Base-by-base conservation (phyloP, 1,140 invertebrate genomes). In the Solenopsis fugax region DNA sequence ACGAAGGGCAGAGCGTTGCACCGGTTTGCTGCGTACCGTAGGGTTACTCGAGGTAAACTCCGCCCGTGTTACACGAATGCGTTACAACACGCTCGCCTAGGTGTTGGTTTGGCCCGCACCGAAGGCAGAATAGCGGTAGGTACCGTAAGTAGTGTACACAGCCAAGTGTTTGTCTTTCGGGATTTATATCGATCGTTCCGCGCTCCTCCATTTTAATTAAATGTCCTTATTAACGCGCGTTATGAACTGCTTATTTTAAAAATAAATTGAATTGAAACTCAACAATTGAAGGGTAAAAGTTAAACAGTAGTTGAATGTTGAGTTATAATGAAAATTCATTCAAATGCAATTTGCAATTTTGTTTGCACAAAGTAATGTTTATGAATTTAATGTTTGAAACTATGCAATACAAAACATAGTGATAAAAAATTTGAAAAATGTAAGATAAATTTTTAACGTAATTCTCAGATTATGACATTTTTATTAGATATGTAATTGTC, bases 31-130 rank as follows among this genome's bases (percentile, higher is more conserved):
- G 69, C 81, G 60, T 85, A 73, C n/a, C 54, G 50, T 78, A 82
- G 89, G 72, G 77, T 87, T 75, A 84, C 77, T 37, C 89, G 45
- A 24, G 29, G 87, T 82, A 88, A 89, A 89, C 87, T 88, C 54
- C 82, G 71, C 82, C 52, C 56, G 78, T 88, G 85, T 80, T 90
- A 85, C 86, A 87, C 85, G 89, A 92, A 92, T 89, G 91, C 86
- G 89, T 90, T 89, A 89, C 82, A 87, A 81, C 82, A 85, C 82
- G 82, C 56, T 67, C n/a, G 69, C 62, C 37, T 34, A 64, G 82
- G 75, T 67, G 81, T 73, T 85, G 58, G 62, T 78, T 67, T 9
- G 72, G 64, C 62, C 45, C 29, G 73, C 41, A 52, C 13, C 16
- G n/a, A 50, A 41, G 29, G 56, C 16, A 56, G 73, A 18, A 85